Conservation (phyloP, 2,113 vertebrate genomes). For the Plotosus lineatus region DNA sequence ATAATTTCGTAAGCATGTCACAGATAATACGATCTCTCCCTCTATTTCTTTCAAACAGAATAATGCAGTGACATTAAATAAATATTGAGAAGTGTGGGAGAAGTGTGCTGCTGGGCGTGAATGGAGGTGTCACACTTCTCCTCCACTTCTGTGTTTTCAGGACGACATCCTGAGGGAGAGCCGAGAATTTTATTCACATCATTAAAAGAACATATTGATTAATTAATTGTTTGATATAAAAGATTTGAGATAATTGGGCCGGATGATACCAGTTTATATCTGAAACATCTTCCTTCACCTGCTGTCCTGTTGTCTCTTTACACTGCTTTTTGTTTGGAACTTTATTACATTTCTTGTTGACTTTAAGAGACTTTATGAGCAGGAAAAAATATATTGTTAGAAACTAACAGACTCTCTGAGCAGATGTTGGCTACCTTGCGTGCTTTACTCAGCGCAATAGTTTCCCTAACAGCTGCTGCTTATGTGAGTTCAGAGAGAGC, state of each 20-base stretch:
- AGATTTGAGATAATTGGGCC: background rate
- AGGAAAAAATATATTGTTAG: background rate
- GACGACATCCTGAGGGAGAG: background rate
- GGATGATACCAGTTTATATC: background rate
- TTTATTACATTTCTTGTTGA: no score
- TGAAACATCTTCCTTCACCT: background rate
- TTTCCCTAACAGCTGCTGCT: background rate
- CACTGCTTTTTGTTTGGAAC: background rate
- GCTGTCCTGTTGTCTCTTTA: background rate
- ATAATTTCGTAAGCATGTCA: conserved; percentile 35
- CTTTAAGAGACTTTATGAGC: background rate
- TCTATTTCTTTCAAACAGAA: conserved; percentile 42
- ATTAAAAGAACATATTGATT: background rate
- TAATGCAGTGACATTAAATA: conserved; percentile 50
- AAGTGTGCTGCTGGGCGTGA: conserved; percentile 4
- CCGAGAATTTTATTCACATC: background rate
- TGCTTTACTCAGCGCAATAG: conserved; percentile 15
- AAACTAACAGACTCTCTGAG: background rate
- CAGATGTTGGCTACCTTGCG: conserved; percentile 8
- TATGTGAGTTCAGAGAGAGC: conserved; percentile 9
- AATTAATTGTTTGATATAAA: background rate
- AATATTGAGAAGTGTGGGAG: conserved; percentile 40
- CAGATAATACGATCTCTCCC: conserved; percentile 12
- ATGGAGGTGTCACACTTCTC: conserved; percentile 18
- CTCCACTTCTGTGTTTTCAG: background rate